Evolutionary conservation across 2,888 invertebrate genomes (phyloP).

Genomic region (Melanophora roralis): DNA sequence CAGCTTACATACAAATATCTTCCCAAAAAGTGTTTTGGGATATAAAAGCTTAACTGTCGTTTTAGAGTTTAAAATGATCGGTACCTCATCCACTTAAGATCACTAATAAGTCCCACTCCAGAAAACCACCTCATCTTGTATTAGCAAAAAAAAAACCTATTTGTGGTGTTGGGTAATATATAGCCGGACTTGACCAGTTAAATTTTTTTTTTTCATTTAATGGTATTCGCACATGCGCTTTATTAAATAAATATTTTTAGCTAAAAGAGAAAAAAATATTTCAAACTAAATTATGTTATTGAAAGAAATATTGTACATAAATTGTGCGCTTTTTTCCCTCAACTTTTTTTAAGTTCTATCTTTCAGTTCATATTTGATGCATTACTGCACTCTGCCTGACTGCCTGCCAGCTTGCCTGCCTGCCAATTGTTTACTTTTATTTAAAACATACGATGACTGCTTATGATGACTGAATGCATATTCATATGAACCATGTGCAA

Average conservation of each 20-base stretch:
- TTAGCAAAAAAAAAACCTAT: too few relatives aligned
- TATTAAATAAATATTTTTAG: constrained; percentile 14
- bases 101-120: too few relatives aligned
- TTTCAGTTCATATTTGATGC: constrained; percentile 57
- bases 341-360: neutral
- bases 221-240: constrained; percentile 55
- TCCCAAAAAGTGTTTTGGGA: too few relatives aligned
- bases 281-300: neutral
- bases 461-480: neutral
- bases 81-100: too few relatives aligned
- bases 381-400: constrained; percentile 58
- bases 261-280: constrained; percentile 3
- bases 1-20: too few relatives aligned
- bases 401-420: too few relatives aligned
- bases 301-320: constrained; percentile 42
- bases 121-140: too few relatives aligned
- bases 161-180: too few relatives aligned
- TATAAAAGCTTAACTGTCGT: too few relatives aligned
- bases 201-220: neutral
- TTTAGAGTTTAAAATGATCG: too few relatives aligned
- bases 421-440: constrained; percentile 41
- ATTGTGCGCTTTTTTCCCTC: constrained; percentile 30
- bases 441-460: neutral
- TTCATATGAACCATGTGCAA: constrained; percentile 16
- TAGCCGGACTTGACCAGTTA: too few relatives aligned